Conservation (phyloP, 2,888 invertebrate genomes). For the Tinea trinotella region DNA sequence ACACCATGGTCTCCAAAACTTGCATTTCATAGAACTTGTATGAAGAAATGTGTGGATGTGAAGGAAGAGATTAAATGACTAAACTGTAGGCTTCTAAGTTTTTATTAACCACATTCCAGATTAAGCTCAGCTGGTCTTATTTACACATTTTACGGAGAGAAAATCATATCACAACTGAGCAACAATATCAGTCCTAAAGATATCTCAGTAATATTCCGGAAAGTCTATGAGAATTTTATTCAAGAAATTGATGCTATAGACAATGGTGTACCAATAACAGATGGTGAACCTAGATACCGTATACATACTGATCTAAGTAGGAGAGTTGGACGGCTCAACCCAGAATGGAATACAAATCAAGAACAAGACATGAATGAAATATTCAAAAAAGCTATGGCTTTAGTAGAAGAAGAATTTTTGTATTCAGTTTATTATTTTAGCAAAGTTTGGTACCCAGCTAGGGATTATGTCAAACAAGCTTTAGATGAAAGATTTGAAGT, state of each 20-base stretch:
- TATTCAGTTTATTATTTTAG: constrained; percentile 76
- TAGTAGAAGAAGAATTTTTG: constrained; percentile 86
- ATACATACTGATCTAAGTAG: constrained; percentile 85
- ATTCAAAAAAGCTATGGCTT: constrained; percentile 83
- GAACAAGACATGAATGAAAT: constrained; percentile 67
- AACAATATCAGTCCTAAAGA: constrained; percentile 61
- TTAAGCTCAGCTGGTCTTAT: constrained; percentile 96
- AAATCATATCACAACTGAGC: constrained; percentile 76
- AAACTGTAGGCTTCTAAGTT: not conserved
- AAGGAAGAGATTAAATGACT: no score
- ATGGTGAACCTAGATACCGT: constrained; percentile 80
- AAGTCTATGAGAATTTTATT: constrained; percentile 89
- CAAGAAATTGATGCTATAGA: constrained; percentile 97
- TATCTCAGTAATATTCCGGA: constrained; percentile 72
- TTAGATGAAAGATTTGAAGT: constrained; percentile 77
- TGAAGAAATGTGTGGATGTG: no score
- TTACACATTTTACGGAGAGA: constrained; percentile 90
- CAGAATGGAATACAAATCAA: constrained; percentile 82
- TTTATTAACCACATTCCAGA: constrained; percentile 57
- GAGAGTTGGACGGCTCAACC: constrained; percentile 85
- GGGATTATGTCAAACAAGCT: constrained; percentile 81
- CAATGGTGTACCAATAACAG: constrained; percentile 91
- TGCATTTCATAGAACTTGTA: no score
- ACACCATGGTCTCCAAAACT: no score
- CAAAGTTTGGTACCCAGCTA: constrained; percentile 89